Base-by-base conservation (phyloP, 2,113 vertebrate species). In the Campylorhamphus procurvoides region DNA sequence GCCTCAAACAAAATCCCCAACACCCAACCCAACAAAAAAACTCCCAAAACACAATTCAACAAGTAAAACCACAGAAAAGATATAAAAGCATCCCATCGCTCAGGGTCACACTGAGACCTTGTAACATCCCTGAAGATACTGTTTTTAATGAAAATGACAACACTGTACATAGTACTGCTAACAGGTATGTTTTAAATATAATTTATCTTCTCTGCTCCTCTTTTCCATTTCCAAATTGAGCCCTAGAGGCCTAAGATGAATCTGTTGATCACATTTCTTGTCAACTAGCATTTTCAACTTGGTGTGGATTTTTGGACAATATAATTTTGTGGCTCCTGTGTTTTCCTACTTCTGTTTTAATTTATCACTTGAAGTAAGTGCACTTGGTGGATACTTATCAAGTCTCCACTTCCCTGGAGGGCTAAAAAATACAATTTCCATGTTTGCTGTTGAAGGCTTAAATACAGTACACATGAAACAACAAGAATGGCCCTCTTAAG, bases 321-420 rank as follows among this genome's bases (percentile, higher is more conserved):
- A 98, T 98, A 94, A 98, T 98, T 98, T 96, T 94, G 94, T 97
- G 93, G 22, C 89, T 97, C 53, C 89, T 97, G 93, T 97, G 98
- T 95, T 97, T 97, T 97, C 97, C 83, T 93, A 93, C 94, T 93
- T 98, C 97, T 96, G 63, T 94, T 98, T 98, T 98, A 98, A 99
- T 99, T 98, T 98, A 98, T 98, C 97, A 97, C 96, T 98, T 98
- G 90, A 97, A 97, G 93, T 97, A 97, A 98, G 90, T 96, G 95
- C 95, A 97, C 91, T 95, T 95, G 96, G 96, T 98, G 96, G 93
- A 97, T 94, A 95, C 88, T 97, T 98, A 97, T 95, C 96, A 98
- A 94, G 96, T 94, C 84, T 93, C 95, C 96, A 92, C 98, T 98
- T 98, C 98, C 97, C 98, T 84, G 86, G 95, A 97, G 98, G 96